phyloP scores from a whole-genome alignment of 2,888 invertebrate species.

The Zygaena filipendulae region DNA sequence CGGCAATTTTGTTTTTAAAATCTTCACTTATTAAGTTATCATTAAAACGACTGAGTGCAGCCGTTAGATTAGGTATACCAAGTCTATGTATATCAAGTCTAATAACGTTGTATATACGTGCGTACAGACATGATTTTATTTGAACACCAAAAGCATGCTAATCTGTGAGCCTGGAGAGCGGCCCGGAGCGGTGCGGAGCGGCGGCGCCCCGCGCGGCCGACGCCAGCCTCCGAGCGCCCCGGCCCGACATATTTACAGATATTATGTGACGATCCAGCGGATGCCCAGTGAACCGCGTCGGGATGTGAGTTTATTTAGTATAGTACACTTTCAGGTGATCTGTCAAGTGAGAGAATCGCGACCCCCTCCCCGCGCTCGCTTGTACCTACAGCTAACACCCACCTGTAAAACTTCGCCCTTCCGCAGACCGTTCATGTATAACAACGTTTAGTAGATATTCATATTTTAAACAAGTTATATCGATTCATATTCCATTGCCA shows the following conservation, averaged over 20 bases:
- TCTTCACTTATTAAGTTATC: no score
- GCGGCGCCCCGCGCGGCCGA: no score
- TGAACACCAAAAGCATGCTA: no score
- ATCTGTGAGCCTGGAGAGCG: no score
- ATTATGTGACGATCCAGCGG: slow-evolving; percentile 61
- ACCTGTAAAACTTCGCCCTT: slow-evolving; percentile 13
- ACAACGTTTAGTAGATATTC: no score
- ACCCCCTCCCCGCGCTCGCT: slow-evolving; percentile 19
- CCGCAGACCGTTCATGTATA: neutral
- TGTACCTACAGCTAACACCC: neutral
- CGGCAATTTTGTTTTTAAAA: no score
- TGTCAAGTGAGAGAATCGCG: slow-evolving; percentile 64
- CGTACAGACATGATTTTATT: no score
- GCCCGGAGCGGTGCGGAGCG: no score
- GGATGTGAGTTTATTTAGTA: slow-evolving; percentile 67
- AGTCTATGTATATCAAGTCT: neutral
- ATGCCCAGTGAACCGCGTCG: slow-evolving; percentile 63
- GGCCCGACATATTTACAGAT: slow-evolving; percentile 64
- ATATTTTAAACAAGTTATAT: no score
- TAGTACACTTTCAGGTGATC: slow-evolving; percentile 67
- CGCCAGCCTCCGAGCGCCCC: slow-evolving; percentile 34
- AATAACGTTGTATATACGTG: no score
- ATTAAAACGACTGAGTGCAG: no score
- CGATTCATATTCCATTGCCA: no score
- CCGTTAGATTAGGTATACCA: neutral